Percentiles rank a stretch among this genome's conserved stretches.
phyloP scores from a whole-genome alignment of 2,888 invertebrate species.

The Melinaea marsaeus region DNA sequence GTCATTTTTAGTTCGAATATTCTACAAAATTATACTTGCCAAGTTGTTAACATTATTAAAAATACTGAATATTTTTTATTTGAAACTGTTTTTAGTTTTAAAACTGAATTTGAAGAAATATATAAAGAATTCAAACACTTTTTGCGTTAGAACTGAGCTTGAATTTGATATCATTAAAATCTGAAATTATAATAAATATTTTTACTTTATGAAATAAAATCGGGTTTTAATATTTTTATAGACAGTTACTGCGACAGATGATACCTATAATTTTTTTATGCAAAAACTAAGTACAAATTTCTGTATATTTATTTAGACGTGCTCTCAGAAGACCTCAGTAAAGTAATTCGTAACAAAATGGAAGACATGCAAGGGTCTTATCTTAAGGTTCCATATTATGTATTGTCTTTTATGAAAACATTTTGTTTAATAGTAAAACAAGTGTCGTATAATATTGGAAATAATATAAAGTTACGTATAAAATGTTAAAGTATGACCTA shows the following conservation, averaged over 20 bases:
- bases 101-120: conserved; percentile 10
- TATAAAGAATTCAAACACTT: neutral
- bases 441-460: no score
- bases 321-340: conserved; percentile 26
- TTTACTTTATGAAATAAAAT: no score
- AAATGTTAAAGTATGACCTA: neutral
- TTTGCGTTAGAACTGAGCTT: no score
- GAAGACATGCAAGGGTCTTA: conserved; percentile 19
- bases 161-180: no score
- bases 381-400: neutral
- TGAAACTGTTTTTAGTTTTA: conserved; percentile 21
- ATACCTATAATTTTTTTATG: conserved; percentile 13
- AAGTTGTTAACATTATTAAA: conserved; percentile 30
- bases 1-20: conserved; percentile 32
- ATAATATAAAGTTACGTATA: no score
- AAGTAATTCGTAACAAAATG: conserved; percentile 28
- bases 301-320: conserved; percentile 27
- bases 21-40: conserved; percentile 32
- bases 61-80: conserved; percentile 22
- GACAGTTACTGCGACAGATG: neutral
- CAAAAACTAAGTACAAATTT: conserved; percentile 23
- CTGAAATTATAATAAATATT: no score
- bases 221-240: neutral
- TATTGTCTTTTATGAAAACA: neutral
- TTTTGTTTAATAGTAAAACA: neutral